Conservation (phyloP, 1,140 invertebrate species). For the Drosophila murphyi region DNA sequence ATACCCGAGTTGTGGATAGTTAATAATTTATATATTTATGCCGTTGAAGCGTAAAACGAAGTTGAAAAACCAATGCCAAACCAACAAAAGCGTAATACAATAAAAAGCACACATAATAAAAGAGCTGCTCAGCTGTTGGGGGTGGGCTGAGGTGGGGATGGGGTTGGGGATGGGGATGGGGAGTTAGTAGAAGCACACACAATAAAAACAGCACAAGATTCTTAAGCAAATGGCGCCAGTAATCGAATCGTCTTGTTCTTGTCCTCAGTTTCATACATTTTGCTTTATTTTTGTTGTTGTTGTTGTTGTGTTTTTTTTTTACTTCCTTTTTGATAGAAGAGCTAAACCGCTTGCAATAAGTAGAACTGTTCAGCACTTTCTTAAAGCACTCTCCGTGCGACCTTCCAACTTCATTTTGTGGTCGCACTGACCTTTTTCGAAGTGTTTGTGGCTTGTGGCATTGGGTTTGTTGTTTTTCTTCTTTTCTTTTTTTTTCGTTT, state of each 20-base stretch:
- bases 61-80: conserved; percentile 80
- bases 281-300: neutral
- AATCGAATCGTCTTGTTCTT: conserved; percentile 63
- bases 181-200: conserved; percentile 9
- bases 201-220: conserved; percentile 11
- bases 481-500: conserved; percentile 1
- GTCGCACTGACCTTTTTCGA: conserved; percentile 49
- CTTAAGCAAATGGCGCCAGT: conserved; percentile 63
- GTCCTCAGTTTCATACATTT: neutral
- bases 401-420: conserved; percentile 50
- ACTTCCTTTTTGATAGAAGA: conserved; percentile 4
- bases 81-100: conserved; percentile 79
- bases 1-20: conserved; percentile 60
- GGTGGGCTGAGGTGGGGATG: neutral
- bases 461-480: conserved; percentile 2
- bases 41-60: conserved; percentile 80
- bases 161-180: neutral
- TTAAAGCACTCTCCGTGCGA: conserved; percentile 25
- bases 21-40: conserved; percentile 83
- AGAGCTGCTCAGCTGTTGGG: conserved; percentile 45
- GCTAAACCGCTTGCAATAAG: conserved; percentile 8
- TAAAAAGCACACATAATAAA: conserved; percentile 82
- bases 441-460: conserved; percentile 12
- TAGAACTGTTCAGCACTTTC: conserved; percentile 26
- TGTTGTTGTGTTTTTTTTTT: neutral